Percentiles rank a stretch among this genome's conserved stretches.
phyloP scores from a whole-genome alignment of 1,140 invertebrate genomes.

The Apis laboriosa region DNA sequence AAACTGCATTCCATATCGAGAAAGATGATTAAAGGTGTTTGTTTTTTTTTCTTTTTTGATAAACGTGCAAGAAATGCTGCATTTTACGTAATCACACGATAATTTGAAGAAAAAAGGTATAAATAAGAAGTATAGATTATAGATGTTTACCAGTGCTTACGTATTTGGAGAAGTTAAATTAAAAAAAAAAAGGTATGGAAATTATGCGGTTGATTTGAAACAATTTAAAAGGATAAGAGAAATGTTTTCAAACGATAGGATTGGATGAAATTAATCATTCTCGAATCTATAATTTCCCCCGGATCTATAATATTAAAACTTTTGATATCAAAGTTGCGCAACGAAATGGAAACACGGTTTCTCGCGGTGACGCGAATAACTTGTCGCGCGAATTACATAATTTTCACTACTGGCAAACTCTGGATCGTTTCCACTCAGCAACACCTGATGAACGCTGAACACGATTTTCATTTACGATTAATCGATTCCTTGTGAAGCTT shows the following conservation, averaged over 20 bases:
- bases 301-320: neutral
- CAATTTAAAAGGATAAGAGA: neutral
- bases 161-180: too few relatives aligned
- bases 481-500: constrained; percentile 22
- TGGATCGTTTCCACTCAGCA: constrained; percentile 10
- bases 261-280: neutral
- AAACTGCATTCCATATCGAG: neutral
- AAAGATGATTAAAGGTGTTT: neutral
- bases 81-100: too few relatives aligned
- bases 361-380: neutral
- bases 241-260: neutral
- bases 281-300: neutral
- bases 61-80: too few relatives aligned
- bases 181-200: too few relatives aligned
- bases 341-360: neutral
- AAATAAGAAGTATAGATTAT: neutral
- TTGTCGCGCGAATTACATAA: constrained; percentile 2
- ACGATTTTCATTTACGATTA: constrained; percentile 35
- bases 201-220: neutral
- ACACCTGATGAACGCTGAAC: constrained; percentile 12
- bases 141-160: too few relatives aligned
- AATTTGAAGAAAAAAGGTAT: neutral
- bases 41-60: too few relatives aligned
- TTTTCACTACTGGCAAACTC: neutral
- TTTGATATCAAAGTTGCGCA: neutral